A percentile compares a stretch with the other conserved stretches of the same genome.
phyloP scores from a whole-genome alignment of 2,113 vertebrate genomes.

The Hydrochoerus hydrochaeris region DNA sequence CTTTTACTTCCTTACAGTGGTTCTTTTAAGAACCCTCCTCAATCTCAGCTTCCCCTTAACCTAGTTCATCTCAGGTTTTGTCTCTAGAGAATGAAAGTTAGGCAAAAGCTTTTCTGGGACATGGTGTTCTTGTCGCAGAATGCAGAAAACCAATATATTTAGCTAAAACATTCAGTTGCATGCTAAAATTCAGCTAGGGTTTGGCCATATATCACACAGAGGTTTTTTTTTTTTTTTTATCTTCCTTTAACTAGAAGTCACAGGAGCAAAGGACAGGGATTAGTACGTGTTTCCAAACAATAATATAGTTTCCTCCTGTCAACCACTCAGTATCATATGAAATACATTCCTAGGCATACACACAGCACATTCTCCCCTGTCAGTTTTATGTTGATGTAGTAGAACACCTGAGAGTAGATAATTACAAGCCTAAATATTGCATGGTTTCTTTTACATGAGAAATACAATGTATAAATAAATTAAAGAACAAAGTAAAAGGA shows the following conservation, averaged over 20 bases:
- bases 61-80: not conserved
- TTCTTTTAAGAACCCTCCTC: not conserved
- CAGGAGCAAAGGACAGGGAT: not conserved
- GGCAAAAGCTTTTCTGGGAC: not conserved
- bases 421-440: not conserved
- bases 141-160: not conserved
- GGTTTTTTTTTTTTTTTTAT: too few species aligned
- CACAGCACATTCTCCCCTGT: not conserved
- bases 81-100: not conserved
- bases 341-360: not conserved
- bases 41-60: not conserved
- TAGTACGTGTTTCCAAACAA: not conserved
- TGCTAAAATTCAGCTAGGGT: not conserved
- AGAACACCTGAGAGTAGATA: not conserved
- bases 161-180: not conserved
- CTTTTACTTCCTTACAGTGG: not conserved
- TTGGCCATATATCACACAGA: not conserved
- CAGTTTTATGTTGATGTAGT: not conserved
- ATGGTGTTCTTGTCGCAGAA: not conserved
- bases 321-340: not conserved
- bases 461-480: not conserved
- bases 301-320: not conserved
- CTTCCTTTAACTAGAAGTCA: not conserved
- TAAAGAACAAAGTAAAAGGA: not conserved
- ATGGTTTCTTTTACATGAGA: not conserved